These are phyloP conservation scores for Botia kubotai DNA, from an alignment of 2,797 vertebrate species.

Conservation along the genomic window DNA sequence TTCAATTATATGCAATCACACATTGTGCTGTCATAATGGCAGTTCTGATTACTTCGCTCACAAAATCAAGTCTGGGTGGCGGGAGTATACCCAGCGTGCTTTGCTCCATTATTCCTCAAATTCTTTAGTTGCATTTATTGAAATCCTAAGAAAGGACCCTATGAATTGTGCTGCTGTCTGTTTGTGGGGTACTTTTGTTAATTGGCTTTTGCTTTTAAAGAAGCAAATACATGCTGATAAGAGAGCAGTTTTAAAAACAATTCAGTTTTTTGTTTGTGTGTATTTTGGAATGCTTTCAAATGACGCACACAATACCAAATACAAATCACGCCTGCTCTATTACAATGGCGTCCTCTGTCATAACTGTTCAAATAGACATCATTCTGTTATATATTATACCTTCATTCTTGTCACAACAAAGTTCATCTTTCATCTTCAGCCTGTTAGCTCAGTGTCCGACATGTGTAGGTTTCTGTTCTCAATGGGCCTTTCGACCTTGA, in stretches of 20 bases:
- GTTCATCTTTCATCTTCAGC: conserved; percentile 22
- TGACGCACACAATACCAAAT: not conserved
- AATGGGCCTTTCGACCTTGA: conserved; percentile 65
- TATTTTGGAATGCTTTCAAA: not conserved
- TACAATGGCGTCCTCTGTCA: conserved; percentile 25
- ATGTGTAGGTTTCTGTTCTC: conserved; percentile 15
- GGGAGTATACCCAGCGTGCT: not conserved
- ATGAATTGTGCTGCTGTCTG: not conserved
- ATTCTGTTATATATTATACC: conserved; percentile 14
- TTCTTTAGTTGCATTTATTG: conserved; percentile 17
- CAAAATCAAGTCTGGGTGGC: conserved; percentile 2
- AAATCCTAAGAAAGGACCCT: conserved; percentile 23
- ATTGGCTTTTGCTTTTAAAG: not conserved
- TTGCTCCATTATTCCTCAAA: not conserved
- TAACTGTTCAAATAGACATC: conserved; percentile 23
- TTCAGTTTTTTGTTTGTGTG: not conserved
- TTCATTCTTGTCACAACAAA: conserved; percentile 25
- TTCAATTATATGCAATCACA: conserved; percentile 17
- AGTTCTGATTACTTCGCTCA: not conserved
- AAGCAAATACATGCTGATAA: conserved; percentile 1
- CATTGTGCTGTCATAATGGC: conserved; percentile 17
- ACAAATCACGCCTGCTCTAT: not conserved
- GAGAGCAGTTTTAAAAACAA: not conserved
- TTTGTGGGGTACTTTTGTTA: conserved; percentile 3
- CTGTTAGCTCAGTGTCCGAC: not conserved